Percentiles rank a stretch among this genome's conserved stretches.
Conservation (phyloP, 2,113 vertebrate species). For the Lota lota region DNA sequence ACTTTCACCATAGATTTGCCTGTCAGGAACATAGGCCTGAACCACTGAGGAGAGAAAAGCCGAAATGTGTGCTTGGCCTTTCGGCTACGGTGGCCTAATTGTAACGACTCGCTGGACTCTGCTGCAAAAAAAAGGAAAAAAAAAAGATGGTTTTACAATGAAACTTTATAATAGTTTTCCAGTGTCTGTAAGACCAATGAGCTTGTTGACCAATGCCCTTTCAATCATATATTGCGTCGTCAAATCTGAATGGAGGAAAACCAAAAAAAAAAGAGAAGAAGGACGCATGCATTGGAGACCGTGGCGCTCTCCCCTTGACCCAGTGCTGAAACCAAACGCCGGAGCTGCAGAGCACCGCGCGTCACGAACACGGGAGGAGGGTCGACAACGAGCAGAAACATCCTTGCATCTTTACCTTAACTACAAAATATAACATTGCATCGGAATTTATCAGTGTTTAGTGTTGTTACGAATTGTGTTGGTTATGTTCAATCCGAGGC, state of each 20-base stretch:
- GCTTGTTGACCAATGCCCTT: constrained; percentile 65
- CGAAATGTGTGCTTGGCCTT: not conserved
- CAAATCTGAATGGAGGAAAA: constrained; percentile 64
- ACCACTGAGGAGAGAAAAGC: constrained; percentile 15
- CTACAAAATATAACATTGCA: constrained; percentile 19
- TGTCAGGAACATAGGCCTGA: constrained; percentile 27
- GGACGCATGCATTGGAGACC: constrained; percentile 21
- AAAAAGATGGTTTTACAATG: constrained; percentile 37
- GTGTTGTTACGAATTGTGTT: constrained; percentile 54
- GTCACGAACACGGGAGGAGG: constrained; percentile 1
- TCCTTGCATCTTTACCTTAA: constrained; percentile 8
- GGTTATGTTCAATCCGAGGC: constrained; percentile 42
- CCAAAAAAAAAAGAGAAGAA: constrained; percentile 56
- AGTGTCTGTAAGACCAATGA: constrained; percentile 73
- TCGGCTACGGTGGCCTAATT: constrained; percentile 18
- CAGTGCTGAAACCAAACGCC: constrained; percentile 76
- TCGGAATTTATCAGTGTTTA: constrained; percentile 40
- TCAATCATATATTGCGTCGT: constrained; percentile 57
- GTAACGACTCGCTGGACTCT: constrained; percentile 34
- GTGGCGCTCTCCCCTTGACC: constrained; percentile 60
- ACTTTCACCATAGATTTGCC: constrained; percentile 47
- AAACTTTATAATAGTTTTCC: constrained; percentile 43
- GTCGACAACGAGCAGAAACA: not conserved
- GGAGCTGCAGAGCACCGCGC: constrained; percentile 4
- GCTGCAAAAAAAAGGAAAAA: not conserved